Evolutionary conservation across 2,113 vertebrate genomes (phyloP).

Genomic region (Gymnarchus niloticus): DNA sequence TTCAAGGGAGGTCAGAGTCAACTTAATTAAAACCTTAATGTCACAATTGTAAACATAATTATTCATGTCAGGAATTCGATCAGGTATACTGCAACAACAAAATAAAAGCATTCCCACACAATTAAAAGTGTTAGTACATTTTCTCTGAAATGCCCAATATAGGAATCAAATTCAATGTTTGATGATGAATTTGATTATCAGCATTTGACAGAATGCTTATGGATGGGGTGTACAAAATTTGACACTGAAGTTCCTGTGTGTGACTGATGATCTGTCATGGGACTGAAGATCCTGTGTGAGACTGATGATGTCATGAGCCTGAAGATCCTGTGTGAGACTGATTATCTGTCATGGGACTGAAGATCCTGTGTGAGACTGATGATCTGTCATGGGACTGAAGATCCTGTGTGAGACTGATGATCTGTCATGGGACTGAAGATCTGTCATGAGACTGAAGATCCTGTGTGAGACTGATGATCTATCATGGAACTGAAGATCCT

Average conservation of each 20-base stretch:
- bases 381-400: background rate
- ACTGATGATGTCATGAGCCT: background rate
- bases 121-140: background rate
- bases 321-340: background rate
- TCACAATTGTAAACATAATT: background rate
- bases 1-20: background rate
- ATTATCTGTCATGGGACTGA: background rate
- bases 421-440: too few species aligned
- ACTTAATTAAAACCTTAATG: background rate
- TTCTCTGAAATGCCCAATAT: background rate
- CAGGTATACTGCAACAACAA: background rate
- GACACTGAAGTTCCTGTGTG: background rate
- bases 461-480: background rate
- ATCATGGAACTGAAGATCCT: background rate
- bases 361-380: background rate
- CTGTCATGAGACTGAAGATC: background rate
- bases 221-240: background rate
- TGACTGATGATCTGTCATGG: too few species aligned
- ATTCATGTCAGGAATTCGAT: background rate
- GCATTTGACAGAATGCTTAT: background rate
- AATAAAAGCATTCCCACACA: background rate
- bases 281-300: background rate
- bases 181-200: background rate
- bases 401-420: background rate
- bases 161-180: background rate